Percentiles rank a stretch among this genome's conserved stretches.
phyloP scores from a whole-genome alignment of 2,888 invertebrate genomes.

The Macropis europaea region DNA sequence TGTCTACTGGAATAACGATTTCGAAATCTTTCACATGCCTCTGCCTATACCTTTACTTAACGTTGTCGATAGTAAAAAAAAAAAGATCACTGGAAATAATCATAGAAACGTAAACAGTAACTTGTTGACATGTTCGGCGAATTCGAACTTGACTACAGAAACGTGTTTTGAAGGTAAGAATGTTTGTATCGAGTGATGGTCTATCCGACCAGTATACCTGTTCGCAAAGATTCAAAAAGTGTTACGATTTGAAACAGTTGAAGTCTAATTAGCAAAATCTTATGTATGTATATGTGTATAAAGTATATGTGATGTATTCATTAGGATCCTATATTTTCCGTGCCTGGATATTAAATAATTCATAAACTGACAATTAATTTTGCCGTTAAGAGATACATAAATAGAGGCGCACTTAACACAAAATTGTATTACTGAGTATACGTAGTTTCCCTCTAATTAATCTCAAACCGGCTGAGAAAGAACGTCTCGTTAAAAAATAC shows the following conservation, averaged over 20 bases:
- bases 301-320: not conserved
- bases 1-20: not conserved
- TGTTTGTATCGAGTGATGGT: not conserved
- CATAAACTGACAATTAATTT: conserved; percentile 14
- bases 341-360: conserved; percentile 18
- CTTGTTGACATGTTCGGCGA: not conserved
- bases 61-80: too few species aligned
- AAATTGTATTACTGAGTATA: conserved; percentile 5
- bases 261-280: not conserved
- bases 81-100: not conserved
- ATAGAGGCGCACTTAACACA: not conserved
- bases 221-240: not conserved
- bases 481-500: not conserved
- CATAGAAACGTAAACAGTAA: not conserved
- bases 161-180: not conserved
- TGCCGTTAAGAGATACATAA: conserved; percentile 4
- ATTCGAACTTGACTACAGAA: not conserved
- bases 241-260: not conserved
- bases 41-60: too few species aligned
- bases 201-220: not conserved
- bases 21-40: not conserved
- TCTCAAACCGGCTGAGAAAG: too few species aligned
- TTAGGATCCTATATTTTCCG: not conserved
- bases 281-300: too few species aligned
- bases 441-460: not conserved